Base-by-base conservation (phyloP, 2,888 invertebrate genomes). In the Stenodera caucasica region DNA sequence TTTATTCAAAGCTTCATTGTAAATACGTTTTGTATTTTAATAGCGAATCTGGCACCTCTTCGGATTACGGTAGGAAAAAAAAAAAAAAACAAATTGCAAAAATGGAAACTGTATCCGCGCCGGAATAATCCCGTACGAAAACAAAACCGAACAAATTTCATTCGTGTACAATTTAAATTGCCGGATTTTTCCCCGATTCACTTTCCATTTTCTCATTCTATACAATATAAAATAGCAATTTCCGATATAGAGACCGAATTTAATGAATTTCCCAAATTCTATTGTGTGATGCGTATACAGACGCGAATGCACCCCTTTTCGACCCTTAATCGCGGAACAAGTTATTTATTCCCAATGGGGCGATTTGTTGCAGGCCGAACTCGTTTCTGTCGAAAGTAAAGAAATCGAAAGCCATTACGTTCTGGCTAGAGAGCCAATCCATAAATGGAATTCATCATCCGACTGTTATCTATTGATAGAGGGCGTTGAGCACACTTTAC, bases 371-470 rank as follows among this genome's bases (percentile, higher is more conserved):
- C 81, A 88, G 87, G 88, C 88, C 51, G 88, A 88, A 72, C 77
- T 88, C 53, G 88, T 88, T 0, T 88, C 88, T 0, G 87, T 88
- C 0, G 88, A 87, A 73, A 88, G 88, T 14, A 88, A 88, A 73
- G 88, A 88, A 75, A 88, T 88, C 63, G 88, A 88, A 75, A 87
- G 87, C 55, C 88, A 88, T 77, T 88, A 88, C 77, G 87, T 88
- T 2, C 77, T 88, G 54, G 88, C 88, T 2, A 80, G 84, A 50
- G 88, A 88, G 72, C 84, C 85, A 33, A 85, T 88, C 57, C 82
- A 84, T 18, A 84, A 87, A 69, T 88, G 88, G 88, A 88, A 88
- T 75, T 88, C 88, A 0, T 84, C 87, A 0, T 86, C 88, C 0
- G 86, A 87, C 67, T 88, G 88, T 73, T 88, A 88, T 72, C 81